Evolutionary conservation across 2,888 invertebrate species (phyloP), one percentile per base, ranked within the genome.

Genomic region (Agrilus cyanescens): DNA sequence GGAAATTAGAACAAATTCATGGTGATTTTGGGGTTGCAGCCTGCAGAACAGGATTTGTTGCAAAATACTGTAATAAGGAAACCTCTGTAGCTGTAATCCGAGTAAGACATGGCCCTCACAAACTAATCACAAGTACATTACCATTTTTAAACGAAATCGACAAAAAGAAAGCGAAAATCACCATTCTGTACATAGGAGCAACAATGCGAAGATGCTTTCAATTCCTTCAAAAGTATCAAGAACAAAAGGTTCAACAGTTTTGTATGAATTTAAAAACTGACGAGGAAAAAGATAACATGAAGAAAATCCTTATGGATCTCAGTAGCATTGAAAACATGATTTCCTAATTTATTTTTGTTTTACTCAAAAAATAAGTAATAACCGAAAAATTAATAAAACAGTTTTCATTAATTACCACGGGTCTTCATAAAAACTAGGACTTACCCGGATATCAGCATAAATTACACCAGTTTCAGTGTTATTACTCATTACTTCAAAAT

Each of bases 171-270:
- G 80, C 82, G 0, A 70, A 66, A 40, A 61, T 85, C 16, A 74
- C 72, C 39, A 82, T 80, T 13, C 61, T 87, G 4, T 85, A 86
- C 61, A 72, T 78, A 2, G 85, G 86, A 15, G 87, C 86, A 3
- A 85, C 87, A 12, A 70, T 88, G 40, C 81, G 78, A 63, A 83
- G 87, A 50, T 85, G 86, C 63, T 85, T 82, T 57, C 75, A 76
- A 52, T 85, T 80, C 57, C 75, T 87, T 43, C 71, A 79, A 57
- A 75, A 71, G 46, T 75, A 82, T 61, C 85, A 86, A 55, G 72
- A 74, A 53, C 65, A 69, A 39, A 79, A 75, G 57, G 68, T 84
- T 42, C 77, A 83, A 57, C 68, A 71, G 38, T 71, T 74, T 61
- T 80, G 81, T 73, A 66, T 68, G 1, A 68, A 66, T 50, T 64